Base-by-base conservation (phyloP, 2,888 invertebrate genomes). In the Ochropleura plecta region DNA sequence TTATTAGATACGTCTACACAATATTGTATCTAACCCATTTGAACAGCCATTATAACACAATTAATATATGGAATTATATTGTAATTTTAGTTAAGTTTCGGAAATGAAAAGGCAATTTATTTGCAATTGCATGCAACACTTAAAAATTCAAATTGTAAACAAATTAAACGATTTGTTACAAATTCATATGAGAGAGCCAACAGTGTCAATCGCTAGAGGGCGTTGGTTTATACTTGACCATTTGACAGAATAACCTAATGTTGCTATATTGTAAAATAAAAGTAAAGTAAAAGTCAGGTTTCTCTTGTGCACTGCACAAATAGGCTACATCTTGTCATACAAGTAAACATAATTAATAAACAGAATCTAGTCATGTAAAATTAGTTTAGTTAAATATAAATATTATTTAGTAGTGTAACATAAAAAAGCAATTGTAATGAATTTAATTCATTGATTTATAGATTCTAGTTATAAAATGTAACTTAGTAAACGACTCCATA, bases 391-490 rank as follows among this genome's bases (percentile, higher is more conserved):
- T 63, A 74, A 67, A 68, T 83, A 73, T 59, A 73, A 76, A 73
- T 74, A 78, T 69, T 70, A 78, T 48, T 51, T 74, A 44, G 66
- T 81, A 78, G 69, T 73, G 44, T 81, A 77, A 65, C 55, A 59
- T 71, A 73, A 69, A 63, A n/a, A 91, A 91, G 90, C 90, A 92
- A 92, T 91, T 82, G 65, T 81, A 88, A 90, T 92, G 92, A 92
- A 92, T 92, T 79, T 78, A 89, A 92, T 92, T 92, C 92, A 92
- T 89, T 79, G 78, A 69, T 62, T 59, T 62, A 73, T 66, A 70
- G 14, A 70, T 69, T n/a, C 1, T 78, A 83, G 77, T 40, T 63
- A 69, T 62, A 66, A 73, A 76, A 86, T 75, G 20, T 83, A 81
- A 78, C 62, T 69, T 80, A 84, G 65, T 75, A 72, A 63, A 70